Evolutionary conservation across 2,888 invertebrate genomes (phyloP).

Genomic region (Apantesis nais): DNA sequence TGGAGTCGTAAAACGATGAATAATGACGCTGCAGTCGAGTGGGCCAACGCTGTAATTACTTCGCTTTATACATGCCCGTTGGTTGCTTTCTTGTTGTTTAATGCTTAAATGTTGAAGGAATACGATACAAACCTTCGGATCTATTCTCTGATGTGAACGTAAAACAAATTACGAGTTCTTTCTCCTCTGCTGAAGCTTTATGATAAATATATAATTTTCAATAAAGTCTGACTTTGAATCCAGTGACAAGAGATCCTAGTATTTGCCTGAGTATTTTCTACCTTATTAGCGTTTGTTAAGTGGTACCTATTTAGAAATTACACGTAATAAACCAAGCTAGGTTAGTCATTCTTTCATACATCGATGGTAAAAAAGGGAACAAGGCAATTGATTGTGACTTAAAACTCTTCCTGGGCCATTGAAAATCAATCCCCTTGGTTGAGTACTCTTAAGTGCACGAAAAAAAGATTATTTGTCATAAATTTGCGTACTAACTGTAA

Average conservation of each 20-base stretch:
- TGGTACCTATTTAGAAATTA: constrained; percentile 21
- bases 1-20: constrained; percentile 85
- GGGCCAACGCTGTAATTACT: constrained; percentile 84
- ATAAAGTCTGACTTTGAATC: constrained; percentile 41
- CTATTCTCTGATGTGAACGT: constrained; percentile 63
- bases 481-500: neutral
- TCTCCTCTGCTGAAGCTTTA: constrained; percentile 56
- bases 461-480: neutral
- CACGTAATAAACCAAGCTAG: constrained; percentile 11
- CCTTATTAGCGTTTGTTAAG: constrained; percentile 18
- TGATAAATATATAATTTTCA: constrained; percentile 50
- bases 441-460: neutral
- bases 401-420: neutral
- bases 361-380: neutral
- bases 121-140: constrained; percentile 70
- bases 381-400: neutral
- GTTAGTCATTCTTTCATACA: constrained; percentile 7
- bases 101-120: constrained; percentile 76
- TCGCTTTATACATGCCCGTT: constrained; percentile 77
- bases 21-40: constrained; percentile 83
- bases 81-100: constrained; percentile 80
- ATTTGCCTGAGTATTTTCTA: constrained; percentile 37
- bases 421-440: neutral
- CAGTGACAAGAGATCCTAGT: constrained; percentile 36
- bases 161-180: constrained; percentile 68